Conservation (phyloP, 1,140 invertebrate genomes). For the Sipha flava region DNA sequence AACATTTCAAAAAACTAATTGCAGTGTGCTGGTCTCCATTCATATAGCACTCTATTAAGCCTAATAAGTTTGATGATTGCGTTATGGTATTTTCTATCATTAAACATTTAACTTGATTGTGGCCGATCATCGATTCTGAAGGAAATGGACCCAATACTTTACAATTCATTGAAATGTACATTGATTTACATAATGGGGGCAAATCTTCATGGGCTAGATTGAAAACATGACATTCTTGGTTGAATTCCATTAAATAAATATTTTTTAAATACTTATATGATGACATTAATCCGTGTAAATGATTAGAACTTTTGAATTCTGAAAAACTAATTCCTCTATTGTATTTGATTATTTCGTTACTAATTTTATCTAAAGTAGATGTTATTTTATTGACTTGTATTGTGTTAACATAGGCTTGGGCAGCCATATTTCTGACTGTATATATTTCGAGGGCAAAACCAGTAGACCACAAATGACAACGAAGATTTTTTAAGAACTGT, state of each 20-base stretch:
- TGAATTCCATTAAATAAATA: slow-evolving; percentile 18
- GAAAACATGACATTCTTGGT: neutral
- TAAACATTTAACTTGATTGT: neutral
- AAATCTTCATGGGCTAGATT: neutral
- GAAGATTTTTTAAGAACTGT: neutral
- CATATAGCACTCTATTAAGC: neutral
- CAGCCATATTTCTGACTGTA: slow-evolving; percentile 22
- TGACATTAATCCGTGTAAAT: slow-evolving; percentile 1
- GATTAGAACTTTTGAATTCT: neutral
- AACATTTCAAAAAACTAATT: neutral
- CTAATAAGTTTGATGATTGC: neutral
- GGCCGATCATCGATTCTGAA: neutral
- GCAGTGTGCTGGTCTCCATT: neutral
- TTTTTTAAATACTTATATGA: slow-evolving; percentile 7
- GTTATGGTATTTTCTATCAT: slow-evolving; percentile 9
- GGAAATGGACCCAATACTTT: neutral
- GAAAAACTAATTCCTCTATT: neutral
- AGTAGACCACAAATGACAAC: neutral
- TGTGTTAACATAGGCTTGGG: slow-evolving; percentile 9
- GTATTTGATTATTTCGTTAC: neutral
- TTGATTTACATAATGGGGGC: slow-evolving; percentile 16
- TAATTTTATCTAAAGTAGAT: neutral
- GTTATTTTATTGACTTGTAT: neutral
- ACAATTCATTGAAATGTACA: slow-evolving; percentile 8
- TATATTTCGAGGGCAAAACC: slow-evolving; percentile 10